Base-by-base conservation (phyloP, 1,140 invertebrate genomes). In the Neodiprion pinetum region DNA sequence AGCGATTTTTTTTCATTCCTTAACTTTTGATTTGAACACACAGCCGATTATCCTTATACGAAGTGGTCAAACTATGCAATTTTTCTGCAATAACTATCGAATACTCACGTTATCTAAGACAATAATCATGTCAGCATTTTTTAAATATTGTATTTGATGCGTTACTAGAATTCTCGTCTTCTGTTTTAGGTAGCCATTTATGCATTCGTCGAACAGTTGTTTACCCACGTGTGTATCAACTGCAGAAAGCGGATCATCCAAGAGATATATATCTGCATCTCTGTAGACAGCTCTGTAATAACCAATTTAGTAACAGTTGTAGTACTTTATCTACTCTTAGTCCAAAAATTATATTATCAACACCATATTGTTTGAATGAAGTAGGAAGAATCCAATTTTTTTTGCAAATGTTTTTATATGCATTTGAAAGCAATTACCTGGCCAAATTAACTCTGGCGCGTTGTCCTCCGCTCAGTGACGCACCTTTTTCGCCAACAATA, bases 131-230 rank as follows among this genome's bases (percentile, higher is more conserved):
- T 95, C 92, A 7, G 93, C 94, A 14, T 91, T 88, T 79, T 93
- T 93, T 5, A 97, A 85, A 81, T 93, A 95, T 80, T 96, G 95
- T 47, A 96, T 86, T 83, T 96, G 95, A 88, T 96, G 95, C 1
- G 95, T 96, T 12, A 96, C 94, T 9, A 96, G 88, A 71, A 96
- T 91, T 50, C 93, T 87, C 0, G 92, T 91, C 80, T 88, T 73
- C 69, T 84, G 73, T 72, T 80, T 80, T 73, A 86, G 84, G 65
- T 90, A 87, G 65, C 84, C 79, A 67, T 84, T 83, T 48, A 88
- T 85, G 23, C 83, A 83, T 71, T 89, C 78, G 7, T 88, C 81
- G 71, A 91, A 91, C 50, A 92, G 79, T 76, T 92, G 90, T 77
- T 86, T 86, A 7, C 90, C 90, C 53, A 92, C 91, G 48, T 89